Evolutionary conservation across 2,888 invertebrate species (phyloP).

Genomic region (Eupelmus urozonus): DNA sequence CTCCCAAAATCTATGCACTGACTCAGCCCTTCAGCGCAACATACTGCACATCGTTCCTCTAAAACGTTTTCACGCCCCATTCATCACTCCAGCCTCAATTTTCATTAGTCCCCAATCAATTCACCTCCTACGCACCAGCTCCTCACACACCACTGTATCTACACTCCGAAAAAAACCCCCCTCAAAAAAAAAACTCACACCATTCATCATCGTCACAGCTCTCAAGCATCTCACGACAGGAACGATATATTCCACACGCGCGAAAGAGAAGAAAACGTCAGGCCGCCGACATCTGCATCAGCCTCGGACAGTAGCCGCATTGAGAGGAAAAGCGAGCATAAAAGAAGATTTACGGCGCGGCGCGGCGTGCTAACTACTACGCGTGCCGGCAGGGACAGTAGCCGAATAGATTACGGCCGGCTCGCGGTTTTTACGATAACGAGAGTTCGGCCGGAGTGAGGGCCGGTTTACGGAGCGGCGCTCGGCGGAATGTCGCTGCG

Average conservation of each 20-base stretch:
- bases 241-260: constrained; percentile 11
- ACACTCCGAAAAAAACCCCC: too few relatives aligned
- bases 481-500: constrained; percentile 1
- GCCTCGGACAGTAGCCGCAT: background rate
- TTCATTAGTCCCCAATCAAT: constrained; percentile 33
- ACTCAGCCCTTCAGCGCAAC: too few relatives aligned
- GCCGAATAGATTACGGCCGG: constrained; percentile 31
- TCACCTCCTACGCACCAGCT: background rate
- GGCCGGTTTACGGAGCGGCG: constrained; percentile 18
- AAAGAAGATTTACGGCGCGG: constrained; percentile 26
- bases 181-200: background rate
- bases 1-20: background rate
- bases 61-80: constrained; percentile 12
- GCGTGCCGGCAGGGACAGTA: background rate
- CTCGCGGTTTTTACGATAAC: constrained; percentile 41
- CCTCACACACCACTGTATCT: too few relatives aligned
- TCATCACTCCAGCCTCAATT: constrained; percentile 10
- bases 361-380: background rate
- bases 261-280: constrained; percentile 14
- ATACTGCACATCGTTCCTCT: background rate
- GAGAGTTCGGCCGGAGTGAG: constrained; percentile 30
- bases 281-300: constrained; percentile 1
- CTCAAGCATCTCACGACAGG: background rate
- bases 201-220: constrained; percentile 13
- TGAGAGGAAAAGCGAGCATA: background rate